Percentiles rank a stretch among this genome's conserved stretches.
Evolutionary conservation across 2,113 vertebrate species (phyloP).

Genomic region (Upupa epops): DNA sequence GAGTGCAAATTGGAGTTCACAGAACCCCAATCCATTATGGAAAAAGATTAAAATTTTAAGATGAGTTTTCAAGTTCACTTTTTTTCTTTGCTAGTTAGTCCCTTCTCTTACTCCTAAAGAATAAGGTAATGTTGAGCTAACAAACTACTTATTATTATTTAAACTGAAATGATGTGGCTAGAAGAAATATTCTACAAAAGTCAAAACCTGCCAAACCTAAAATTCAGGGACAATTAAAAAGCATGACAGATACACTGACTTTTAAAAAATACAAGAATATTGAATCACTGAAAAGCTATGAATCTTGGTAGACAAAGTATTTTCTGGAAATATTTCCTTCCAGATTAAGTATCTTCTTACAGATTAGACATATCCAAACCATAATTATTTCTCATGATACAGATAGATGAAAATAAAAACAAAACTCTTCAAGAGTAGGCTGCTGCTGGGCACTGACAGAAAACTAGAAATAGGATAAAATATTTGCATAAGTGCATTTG

Average conservation of each 20-base stretch:
- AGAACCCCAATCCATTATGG: background rate
- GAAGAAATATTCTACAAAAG: background rate
- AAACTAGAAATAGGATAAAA: background rate
- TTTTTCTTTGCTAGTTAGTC: background rate
- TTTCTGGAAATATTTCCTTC: too few relatives aligned
- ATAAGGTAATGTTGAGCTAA: background rate
- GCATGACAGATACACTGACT: background rate
- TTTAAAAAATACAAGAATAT: background rate
- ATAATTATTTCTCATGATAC: background rate
- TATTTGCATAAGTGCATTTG: background rate
- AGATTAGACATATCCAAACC: background rate
- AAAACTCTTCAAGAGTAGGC: background rate
- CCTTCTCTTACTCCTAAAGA: too few relatives aligned
- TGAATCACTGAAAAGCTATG: background rate
- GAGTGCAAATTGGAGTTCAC: background rate
- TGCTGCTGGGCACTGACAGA: background rate
- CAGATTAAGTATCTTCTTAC: background rate
- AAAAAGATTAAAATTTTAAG: background rate
- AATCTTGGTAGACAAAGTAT: background rate
- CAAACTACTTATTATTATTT: background rate
- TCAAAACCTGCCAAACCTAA: background rate
- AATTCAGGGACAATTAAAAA: background rate
- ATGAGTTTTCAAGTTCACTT: background rate
- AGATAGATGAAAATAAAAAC: background rate
- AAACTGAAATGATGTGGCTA: background rate